Evolutionary conservation across 2,113 vertebrate genomes (phyloP), one percentile per base, ranked within the genome.

Genomic region (Cryptotis parvus): DNA sequence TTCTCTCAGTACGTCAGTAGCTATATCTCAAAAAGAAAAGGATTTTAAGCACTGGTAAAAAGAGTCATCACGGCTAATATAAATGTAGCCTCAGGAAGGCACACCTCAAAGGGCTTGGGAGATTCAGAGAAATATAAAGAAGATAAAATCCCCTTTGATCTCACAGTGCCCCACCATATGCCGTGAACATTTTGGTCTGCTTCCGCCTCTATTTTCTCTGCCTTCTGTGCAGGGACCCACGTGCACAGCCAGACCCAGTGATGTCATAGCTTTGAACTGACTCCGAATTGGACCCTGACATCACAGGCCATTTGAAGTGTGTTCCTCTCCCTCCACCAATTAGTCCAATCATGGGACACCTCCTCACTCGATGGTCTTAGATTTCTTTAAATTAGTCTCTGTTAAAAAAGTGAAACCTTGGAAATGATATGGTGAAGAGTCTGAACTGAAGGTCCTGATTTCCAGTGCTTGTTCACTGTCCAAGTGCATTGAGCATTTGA

Each of bases 81-180:
- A 27, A 72, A 61, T 66, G 35, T 45, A 45, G 58, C 55, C 16
- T 43, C 66, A 73, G 4, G 8, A n/a, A 61, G 33, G 72, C 6
- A 45, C 22, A 87, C 31, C 49, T 93, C 26, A 63, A 45, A 84
- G 61, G n/a, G 43, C 65, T 55, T 87, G 49, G 66, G 68, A 83
- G 37, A 80, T 63, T 68, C 27, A 41, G 52, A 79, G 76, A 61
- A 63, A 20, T 76, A 82, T 43, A 49, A 72, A 86, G 58, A 83
- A 91, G 43, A 72, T 37, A 55, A 76, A 78, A 69, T n/a, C 69
- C 31, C 65, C 63, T 90, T 87, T 68, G 33, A 41, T 70, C 7
- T 89, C 35, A 76, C 24, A 37, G 78, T 49, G 69, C n/a, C 29
- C 14, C 37, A 79, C 66, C 1, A 87, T 14, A 11, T 66, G 27